A percentile compares a stretch with the other conserved stretches of the same genome.
These are phyloP conservation scores for Steatornis caripensis DNA, from an alignment of 2,113 vertebrate genomes.

Conservation along the genomic window DNA sequence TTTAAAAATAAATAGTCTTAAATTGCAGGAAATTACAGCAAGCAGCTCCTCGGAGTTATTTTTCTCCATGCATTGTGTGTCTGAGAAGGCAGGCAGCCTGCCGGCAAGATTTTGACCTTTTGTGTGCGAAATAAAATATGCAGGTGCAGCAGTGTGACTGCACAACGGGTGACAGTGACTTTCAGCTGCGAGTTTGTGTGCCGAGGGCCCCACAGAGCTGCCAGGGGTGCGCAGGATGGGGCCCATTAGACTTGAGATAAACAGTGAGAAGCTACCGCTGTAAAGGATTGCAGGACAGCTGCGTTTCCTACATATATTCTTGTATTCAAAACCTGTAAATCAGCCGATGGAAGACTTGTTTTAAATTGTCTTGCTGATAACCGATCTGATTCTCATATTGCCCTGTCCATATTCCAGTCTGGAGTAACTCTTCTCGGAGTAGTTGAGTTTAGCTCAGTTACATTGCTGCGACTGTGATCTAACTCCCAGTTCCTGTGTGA, in stretches of 20 bases:
- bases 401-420: neutral
- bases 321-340: neutral
- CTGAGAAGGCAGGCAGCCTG: constrained; percentile 25
- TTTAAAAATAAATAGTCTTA: constrained; percentile 65
- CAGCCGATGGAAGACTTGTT: neutral
- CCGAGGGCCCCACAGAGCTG: neutral
- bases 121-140: neutral
- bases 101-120: constrained; percentile 44
- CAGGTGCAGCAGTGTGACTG: constrained; percentile 8
- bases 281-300: neutral
- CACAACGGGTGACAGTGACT: neutral
- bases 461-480: fast-evolving
- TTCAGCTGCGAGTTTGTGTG: neutral
- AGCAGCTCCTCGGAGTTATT: constrained; percentile 23
- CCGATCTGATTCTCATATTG: neutral
- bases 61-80: neutral
- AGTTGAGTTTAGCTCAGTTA: neutral
- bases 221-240: neutral
- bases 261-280: neutral
- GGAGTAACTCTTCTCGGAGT: neutral
- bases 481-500: neutral
- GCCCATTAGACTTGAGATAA: neutral
- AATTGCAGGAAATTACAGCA: constrained; percentile 59
- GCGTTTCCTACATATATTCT: neutral
- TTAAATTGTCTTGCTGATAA: neutral